Evolutionary conservation across 2,888 invertebrate species (phyloP).

Genomic region (Trachelus iudaicus): DNA sequence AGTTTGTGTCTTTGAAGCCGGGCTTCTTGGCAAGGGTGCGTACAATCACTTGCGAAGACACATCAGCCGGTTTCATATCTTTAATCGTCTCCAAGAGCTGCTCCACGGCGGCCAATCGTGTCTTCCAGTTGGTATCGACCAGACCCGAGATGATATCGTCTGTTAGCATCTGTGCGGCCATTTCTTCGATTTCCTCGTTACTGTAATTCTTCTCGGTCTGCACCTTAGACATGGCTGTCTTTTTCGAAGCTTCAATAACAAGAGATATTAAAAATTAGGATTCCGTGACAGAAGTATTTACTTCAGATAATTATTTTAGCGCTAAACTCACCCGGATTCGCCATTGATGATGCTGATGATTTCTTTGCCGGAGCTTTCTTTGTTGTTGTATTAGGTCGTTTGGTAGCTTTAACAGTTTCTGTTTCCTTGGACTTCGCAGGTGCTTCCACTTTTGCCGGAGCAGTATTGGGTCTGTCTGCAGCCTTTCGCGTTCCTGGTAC

Average conservation of each 20-base stretch:
- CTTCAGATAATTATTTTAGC: neutral
- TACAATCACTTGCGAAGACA: constrained; percentile 81
- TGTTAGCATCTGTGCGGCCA: constrained; percentile 75
- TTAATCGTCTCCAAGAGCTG: constrained; percentile 73
- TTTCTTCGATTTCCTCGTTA: constrained; percentile 82
- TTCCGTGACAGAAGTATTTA: neutral
- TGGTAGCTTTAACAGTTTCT: constrained; percentile 33
- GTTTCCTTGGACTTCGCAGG: constrained; percentile 31
- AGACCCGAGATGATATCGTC: constrained; percentile 76
- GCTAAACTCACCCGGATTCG: constrained; percentile 36
- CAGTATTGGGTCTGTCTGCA: constrained; percentile 68
- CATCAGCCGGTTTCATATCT: constrained; percentile 72
- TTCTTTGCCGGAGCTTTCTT: constrained; percentile 62
- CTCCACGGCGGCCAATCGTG: constrained; percentile 80
- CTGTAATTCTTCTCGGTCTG: constrained; percentile 75
- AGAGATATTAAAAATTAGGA: neutral
- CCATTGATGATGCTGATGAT: constrained; percentile 41
- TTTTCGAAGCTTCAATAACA: constrained; percentile 35
- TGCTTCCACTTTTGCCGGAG: constrained; percentile 67
- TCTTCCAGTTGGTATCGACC: constrained; percentile 88
- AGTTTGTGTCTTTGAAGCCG: constrained; percentile 88
- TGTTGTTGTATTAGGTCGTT: constrained; percentile 48
- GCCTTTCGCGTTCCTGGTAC: constrained; percentile 72
- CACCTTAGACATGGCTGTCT: constrained; percentile 50
- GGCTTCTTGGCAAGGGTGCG: constrained; percentile 84